Base-by-base conservation (phyloP, 1,140 invertebrate species). In the Temnothorax longispinosus region DNA sequence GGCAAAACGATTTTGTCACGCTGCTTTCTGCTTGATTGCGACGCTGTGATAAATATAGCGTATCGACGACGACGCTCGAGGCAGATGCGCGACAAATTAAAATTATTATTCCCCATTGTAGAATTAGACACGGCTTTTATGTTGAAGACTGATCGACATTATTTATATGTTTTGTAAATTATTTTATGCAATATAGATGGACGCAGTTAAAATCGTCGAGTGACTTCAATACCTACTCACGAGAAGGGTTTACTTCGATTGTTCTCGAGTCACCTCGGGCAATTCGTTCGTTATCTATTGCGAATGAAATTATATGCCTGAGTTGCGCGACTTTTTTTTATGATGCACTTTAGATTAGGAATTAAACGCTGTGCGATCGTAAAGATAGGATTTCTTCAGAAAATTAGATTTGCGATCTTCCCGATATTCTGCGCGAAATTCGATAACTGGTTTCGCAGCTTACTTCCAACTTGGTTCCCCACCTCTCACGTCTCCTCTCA, bases 1-100 rank as follows among this genome's bases (percentile, higher is more conserved):
- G 50, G 44, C 35, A 85, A 88, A 89, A 72, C 72, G 41, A 72
- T 88, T 88, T 87, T 47, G 77, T 69, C 87, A 47, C 18, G 35
- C 47, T 64, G 74, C 69, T 74, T 84, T 75, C n/a, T 38, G 69
- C 69, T 50, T 50, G 80, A 75, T 84, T 75, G 80, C 67, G n/a
- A 58, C 6, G 62, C 13, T 64, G 50, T 27, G 80, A 74, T 47
- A 52, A 80, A 50, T 78, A 35, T 4, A 44, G 21, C 10, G 3
- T n/a, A 44, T 21, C 60, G n/a, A 2, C n/a, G 58, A 41, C 50
- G 11, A 11, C 62, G 13, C 21, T 27, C 18, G 32, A 72, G 27
- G 27, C 27, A 27, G 11, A 11, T 47, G 13, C 21, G 18, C 18
- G 32, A 74, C 80, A 60, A 69, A 69, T 69, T 50, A 32, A 56